Percentiles rank a stretch among this genome's conserved stretches.
phyloP scores from a whole-genome alignment of 2,888 invertebrate species.

The Branchellion lobata region DNA sequence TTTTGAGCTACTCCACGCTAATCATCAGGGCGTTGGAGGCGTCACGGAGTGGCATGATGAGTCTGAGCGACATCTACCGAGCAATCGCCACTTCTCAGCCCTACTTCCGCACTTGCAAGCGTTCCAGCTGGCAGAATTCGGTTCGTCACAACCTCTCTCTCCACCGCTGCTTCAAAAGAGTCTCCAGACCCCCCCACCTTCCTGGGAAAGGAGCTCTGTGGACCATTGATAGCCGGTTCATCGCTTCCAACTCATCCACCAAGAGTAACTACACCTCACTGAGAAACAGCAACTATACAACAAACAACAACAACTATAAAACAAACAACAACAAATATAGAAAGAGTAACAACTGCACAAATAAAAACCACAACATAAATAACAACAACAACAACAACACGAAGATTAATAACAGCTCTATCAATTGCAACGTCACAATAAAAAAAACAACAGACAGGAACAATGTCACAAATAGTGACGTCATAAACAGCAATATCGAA shows the following conservation, averaged over 20 bases:
- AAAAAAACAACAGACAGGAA: no score
- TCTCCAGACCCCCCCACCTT: conserved; percentile 73
- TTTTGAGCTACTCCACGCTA: conserved; percentile 72
- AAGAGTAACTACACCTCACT: background rate
- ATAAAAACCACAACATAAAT: background rate
- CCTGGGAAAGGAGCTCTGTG: conserved; percentile 68
- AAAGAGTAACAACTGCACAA: background rate
- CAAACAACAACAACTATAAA: background rate
- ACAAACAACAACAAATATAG: background rate
- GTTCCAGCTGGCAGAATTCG: conserved; percentile 69
- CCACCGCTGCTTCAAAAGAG: conserved; percentile 74
- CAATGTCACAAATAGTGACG: no score
- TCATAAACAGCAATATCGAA: no score
- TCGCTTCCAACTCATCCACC: background rate
- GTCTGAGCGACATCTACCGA: conserved; percentile 73
- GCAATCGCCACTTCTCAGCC: conserved; percentile 74
- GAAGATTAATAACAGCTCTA: background rate
- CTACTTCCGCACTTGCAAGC: conserved; percentile 68
- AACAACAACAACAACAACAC: background rate
- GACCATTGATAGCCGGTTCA: background rate
- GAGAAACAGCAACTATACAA: background rate
- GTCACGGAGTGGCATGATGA: conserved; percentile 72
- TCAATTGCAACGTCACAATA: no score
- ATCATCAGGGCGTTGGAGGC: conserved; percentile 72
- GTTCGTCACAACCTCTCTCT: conserved; percentile 73